Base-by-base conservation (phyloP, 53 echinoderm and acorn worm genomes). In the Henricia sp. region DNA sequence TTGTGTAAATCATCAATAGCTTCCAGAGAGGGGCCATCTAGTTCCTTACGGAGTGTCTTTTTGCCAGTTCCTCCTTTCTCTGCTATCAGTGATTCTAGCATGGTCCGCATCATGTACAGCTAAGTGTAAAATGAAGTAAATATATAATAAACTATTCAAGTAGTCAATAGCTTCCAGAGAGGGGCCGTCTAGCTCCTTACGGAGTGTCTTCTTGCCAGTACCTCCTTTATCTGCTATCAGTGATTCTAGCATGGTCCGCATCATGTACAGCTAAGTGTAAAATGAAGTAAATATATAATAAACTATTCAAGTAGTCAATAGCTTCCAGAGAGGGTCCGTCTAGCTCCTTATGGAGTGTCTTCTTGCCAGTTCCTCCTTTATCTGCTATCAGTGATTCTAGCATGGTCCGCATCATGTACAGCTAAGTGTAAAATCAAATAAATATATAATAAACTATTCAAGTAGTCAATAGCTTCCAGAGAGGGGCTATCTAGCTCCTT, bases 361-460 rank as follows among this genome's bases (percentile, higher is more conserved):
- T 99, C 88, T 94, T 90, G 27, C 99, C 99, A 16, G 95, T 93
- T n/a, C 93, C 89, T 30, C 93, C 89, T 76, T 99, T 99, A 70
- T 99, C 99, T 12, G 94, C 92, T 21, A 92, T 95, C 84, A 99
- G 82, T 4, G 94, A 94, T 87, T 99, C 99, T 71, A 99, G 87
- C 99, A 99, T 99, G 48, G 99, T 99, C 12, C 99, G 90, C 67
- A 94, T 90, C 94, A 99, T 91, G 86, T 99, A 99, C 69, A 99
- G 62, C 99, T 99, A 48, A 4, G 36, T 19, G 50, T 0, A 67
- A 30, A 30, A 35, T 20, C n/a, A 19, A 16, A 3, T 40, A 2
- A 3, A 13, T 71, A 2, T 42, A n/a, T 27, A 20, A 30, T 26
- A 1, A 2, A 43, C 50, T 42, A 48, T 71, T 13, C 50, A 96